phyloP scores from a whole-genome alignment of 2,888 invertebrate genomes.

The Dichetophora obliterata region DNA sequence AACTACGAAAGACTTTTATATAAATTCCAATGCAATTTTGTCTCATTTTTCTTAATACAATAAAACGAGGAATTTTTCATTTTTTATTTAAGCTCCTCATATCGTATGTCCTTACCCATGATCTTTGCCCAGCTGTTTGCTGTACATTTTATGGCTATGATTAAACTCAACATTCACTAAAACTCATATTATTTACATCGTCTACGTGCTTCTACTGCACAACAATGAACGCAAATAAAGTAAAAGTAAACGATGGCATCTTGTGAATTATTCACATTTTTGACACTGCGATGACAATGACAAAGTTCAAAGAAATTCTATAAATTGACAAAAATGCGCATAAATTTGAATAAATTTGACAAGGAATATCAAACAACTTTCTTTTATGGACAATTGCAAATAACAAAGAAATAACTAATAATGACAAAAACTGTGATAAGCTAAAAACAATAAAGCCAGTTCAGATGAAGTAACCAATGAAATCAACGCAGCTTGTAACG shows the following conservation, averaged over 20 bases:
- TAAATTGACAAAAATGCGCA: slow-evolving; percentile 20
- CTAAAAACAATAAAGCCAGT: no score
- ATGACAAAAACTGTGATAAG: no score
- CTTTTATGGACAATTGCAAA: not conserved
- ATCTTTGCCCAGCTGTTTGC: not conserved
- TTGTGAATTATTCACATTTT: slow-evolving; percentile 4
- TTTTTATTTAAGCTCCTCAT: no score
- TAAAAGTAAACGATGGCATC: not conserved
- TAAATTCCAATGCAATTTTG: no score
- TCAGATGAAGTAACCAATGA: no score
- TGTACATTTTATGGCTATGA: not conserved
- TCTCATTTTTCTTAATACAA: no score
- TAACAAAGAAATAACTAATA: not conserved
- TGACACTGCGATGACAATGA: not conserved
- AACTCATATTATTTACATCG: no score
- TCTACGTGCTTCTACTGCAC: not conserved
- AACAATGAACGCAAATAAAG: not conserved
- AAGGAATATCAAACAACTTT: not conserved
- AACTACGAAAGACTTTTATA: no score
- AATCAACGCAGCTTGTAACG: no score
- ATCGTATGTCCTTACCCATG: no score
- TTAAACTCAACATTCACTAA: no score
- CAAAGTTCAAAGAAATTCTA: slow-evolving; percentile 6
- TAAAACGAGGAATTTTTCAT: no score
- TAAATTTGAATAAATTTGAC: slow-evolving; percentile 25